phyloP scores from a whole-genome alignment of 2,888 invertebrate species.

The Athetis lepigone region DNA sequence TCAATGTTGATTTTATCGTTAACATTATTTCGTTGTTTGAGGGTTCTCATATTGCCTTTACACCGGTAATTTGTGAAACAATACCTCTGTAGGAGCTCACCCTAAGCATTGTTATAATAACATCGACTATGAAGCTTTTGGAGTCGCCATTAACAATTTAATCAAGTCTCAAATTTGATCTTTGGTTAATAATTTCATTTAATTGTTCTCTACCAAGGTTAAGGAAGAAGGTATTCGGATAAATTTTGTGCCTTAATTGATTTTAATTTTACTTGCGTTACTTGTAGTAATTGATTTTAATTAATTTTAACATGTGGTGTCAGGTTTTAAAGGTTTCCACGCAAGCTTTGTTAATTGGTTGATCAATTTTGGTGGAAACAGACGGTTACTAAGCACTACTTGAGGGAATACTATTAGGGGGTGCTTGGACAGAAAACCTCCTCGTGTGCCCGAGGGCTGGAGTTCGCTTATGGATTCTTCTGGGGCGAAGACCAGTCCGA shows the following conservation, averaged over 20 bases:
- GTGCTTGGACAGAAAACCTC: no score
- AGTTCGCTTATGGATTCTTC: no score
- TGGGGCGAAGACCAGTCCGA: no score
- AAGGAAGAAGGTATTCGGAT: constrained; percentile 7
- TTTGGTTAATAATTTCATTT: constrained; percentile 61
- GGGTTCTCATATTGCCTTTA: constrained; percentile 69
- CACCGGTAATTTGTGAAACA: constrained; percentile 76
- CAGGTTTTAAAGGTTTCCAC: not conserved
- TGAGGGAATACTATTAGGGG: no score
- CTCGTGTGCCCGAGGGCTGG: no score
- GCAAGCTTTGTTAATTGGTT: not conserved
- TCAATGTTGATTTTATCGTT: constrained; percentile 75
- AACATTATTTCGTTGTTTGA: constrained; percentile 68
- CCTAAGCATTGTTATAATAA: constrained; percentile 66
- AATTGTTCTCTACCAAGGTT: constrained; percentile 51
- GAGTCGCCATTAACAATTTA: constrained; percentile 61
- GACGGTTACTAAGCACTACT: no score
- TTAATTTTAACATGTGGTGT: constrained; percentile 9
- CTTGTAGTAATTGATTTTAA: constrained; percentile 22
- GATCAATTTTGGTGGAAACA: not conserved
- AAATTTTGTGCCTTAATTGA: constrained; percentile 33
- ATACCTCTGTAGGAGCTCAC: constrained; percentile 65
- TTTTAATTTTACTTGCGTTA: constrained; percentile 26
- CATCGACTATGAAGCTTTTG: constrained; percentile 58
- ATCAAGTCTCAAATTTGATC: constrained; percentile 66